phyloP scores from a whole-genome alignment of 2,797 vertebrate genomes.

The Myiothlypis coronata region DNA sequence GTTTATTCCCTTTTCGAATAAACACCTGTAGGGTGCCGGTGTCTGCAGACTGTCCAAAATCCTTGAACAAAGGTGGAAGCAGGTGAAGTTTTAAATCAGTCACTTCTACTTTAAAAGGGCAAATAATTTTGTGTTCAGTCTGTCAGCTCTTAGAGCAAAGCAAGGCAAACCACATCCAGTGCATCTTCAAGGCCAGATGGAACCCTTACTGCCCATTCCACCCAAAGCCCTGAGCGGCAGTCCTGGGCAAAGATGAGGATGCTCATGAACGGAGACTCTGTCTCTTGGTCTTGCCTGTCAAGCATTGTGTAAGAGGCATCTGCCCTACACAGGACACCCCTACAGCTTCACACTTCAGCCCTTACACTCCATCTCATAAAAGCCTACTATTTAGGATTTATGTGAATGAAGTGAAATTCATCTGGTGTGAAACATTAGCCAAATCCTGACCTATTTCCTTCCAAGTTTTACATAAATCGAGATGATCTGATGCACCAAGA shows the following conservation, averaged over 20 bases:
- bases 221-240: neutral
- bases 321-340: neutral
- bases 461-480: neutral
- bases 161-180: neutral
- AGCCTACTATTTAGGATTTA: neutral
- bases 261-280: fast-evolving
- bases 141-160: neutral
- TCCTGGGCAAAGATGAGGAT: fast-evolving
- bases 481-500: neutral
- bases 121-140: neutral
- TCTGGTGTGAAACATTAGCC: neutral
- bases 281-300: neutral
- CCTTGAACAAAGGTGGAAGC: neutral
- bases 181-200: neutral
- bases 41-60: neutral
- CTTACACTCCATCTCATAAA: neutral
- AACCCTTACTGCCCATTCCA: fast-evolving
- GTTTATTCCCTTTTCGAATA: neutral
- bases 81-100: neutral
- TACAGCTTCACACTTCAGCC: neutral
- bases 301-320: neutral
- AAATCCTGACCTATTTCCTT: neutral
- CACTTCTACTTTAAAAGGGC: neutral
- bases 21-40: fast-evolving
- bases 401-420: neutral